These are phyloP conservation scores for Choreutis nemorana DNA, from an alignment of 2,888 invertebrate species.

Conservation along the genomic window DNA sequence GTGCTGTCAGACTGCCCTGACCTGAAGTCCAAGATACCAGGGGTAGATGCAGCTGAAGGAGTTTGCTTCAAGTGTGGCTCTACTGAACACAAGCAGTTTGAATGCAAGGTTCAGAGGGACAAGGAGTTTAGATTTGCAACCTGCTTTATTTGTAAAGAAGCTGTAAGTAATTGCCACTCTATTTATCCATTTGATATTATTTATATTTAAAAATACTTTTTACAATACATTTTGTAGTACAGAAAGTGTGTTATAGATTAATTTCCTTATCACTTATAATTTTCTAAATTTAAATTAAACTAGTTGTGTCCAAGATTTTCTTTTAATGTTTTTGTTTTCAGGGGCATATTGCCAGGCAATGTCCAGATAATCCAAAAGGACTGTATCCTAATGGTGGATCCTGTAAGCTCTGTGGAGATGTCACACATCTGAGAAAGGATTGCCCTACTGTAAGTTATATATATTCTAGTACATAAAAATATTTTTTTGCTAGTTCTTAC, in stretches of 20 bases:
- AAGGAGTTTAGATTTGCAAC: conserved; percentile 81
- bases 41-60: conserved; percentile 63
- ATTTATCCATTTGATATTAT: not conserved
- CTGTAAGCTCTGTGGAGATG: conserved; percentile 86
- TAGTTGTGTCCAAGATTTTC: not conserved
- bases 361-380: conserved; percentile 88
- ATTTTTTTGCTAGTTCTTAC: too few relatives aligned
- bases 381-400: conserved; percentile 85
- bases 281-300: conserved; percentile 4
- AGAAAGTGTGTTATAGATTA: too few relatives aligned
- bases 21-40: conserved; percentile 59
- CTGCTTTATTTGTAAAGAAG: conserved; percentile 88
- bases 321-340: conserved; percentile 23
- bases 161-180: conserved; percentile 31
- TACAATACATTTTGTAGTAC: too few relatives aligned
- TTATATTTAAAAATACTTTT: conserved; percentile 1
- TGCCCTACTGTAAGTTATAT: conserved; percentile 69
- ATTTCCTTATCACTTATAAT: too few relatives aligned
- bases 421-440: conserved; percentile 84
- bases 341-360: conserved; percentile 88
- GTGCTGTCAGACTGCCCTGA: conserved; percentile 83
- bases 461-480: conserved; percentile 2
- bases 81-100: conserved; percentile 81
- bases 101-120: conserved; percentile 73
- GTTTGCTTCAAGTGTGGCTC: conserved; percentile 92